phyloP scores from a whole-genome alignment of 2,888 invertebrate species.

The Microctonus aethiopoides region DNA sequence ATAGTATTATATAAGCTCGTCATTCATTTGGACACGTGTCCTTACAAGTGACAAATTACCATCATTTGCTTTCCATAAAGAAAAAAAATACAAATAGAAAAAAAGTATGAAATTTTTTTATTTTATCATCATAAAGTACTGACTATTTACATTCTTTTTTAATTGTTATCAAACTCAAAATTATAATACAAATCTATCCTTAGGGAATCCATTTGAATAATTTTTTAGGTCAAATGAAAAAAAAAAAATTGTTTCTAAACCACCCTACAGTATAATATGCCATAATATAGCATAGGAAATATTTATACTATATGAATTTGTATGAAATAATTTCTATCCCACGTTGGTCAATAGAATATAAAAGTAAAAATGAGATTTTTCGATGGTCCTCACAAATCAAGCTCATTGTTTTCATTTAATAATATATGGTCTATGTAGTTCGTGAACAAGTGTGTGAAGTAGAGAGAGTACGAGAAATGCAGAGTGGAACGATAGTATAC shows the following conservation, averaged over 20 bases:
- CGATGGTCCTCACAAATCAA: not conserved
- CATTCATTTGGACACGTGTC: slow-evolving; percentile 60
- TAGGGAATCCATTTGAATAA: not conserved
- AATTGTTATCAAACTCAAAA: not conserved
- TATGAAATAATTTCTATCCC: too few species aligned
- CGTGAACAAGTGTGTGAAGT: slow-evolving; percentile 57
- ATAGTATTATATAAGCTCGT: slow-evolving; percentile 56
- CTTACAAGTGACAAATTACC: slow-evolving; percentile 57
- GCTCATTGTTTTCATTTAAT: slow-evolving; percentile 58
- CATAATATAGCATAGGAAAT: too few species aligned
- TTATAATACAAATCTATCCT: not conserved
- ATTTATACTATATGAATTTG: too few species aligned
- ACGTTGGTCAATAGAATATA: not conserved
- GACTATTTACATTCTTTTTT: too few species aligned
- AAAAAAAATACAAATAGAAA: slow-evolving; percentile 31
- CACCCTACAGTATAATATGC: too few species aligned
- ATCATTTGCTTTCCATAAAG: slow-evolving; percentile 51
- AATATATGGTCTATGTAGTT: slow-evolving; percentile 50
- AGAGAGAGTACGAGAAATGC: slow-evolving; percentile 35
- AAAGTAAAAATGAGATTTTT: not conserved
- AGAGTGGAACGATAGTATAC: not conserved
- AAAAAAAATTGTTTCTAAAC: not conserved
- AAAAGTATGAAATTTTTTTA: too few species aligned
- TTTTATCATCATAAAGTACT: too few species aligned
- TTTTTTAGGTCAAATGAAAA: too few species aligned